Conservation (phyloP, 2,113 vertebrate genomes). For the Pyrgilauda ruficollis region DNA sequence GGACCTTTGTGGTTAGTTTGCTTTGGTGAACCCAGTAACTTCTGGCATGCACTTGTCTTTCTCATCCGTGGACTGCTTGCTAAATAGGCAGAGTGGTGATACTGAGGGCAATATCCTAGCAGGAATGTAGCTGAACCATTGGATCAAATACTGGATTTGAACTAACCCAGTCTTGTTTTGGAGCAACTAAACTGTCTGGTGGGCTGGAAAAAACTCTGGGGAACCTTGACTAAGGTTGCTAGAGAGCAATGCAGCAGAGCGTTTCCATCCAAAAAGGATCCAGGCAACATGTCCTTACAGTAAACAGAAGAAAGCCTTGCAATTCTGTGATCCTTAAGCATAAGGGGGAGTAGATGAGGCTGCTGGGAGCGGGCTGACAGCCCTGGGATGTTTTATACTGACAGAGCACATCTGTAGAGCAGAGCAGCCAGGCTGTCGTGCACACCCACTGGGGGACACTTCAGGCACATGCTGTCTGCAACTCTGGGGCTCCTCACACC, state of each 20-base stretch:
- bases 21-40: slow-evolving; percentile 11
- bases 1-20: slow-evolving; percentile 22
- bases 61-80: neutral
- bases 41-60: neutral
- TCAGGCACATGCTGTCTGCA: neutral
- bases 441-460: neutral
- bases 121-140: neutral
- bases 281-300: slow-evolving; percentile 52
- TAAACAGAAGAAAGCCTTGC: slow-evolving; percentile 54
- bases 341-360: slow-evolving; percentile 22
- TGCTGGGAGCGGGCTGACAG: slow-evolving; percentile 17
- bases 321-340: slow-evolving; percentile 14
- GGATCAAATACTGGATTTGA: neutral
- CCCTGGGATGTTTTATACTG: slow-evolving; percentile 31
- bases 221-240: slow-evolving; percentile 55
- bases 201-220: slow-evolving; percentile 44
- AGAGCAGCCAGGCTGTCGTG: neutral
- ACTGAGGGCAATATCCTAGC: neutral
- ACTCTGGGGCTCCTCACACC: slow-evolving; percentile 11
- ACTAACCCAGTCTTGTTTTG: slow-evolving; percentile 28
- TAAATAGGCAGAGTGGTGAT: neutral
- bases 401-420: slow-evolving; percentile 44
- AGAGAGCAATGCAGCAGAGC: slow-evolving; percentile 24
- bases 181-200: slow-evolving; percentile 13
- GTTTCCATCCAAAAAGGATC: slow-evolving; percentile 60